phyloP scores from a whole-genome alignment of 2,797 vertebrate genomes.

The Chiloscyllium punctatum region DNA sequence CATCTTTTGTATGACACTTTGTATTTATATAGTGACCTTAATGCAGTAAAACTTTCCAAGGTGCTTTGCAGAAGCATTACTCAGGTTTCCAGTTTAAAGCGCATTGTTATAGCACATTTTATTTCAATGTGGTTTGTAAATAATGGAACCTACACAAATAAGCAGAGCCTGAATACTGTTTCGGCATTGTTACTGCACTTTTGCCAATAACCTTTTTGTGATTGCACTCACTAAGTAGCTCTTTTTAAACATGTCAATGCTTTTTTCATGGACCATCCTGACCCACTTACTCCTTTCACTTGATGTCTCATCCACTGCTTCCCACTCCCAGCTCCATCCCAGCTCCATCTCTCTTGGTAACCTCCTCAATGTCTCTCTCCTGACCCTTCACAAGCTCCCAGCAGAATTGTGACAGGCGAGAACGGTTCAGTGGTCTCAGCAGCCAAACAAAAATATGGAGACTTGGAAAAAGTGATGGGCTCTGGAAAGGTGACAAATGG shows the following conservation, averaged over 20 bases:
- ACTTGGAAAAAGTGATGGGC: too few relatives aligned
- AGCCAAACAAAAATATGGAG: too few relatives aligned
- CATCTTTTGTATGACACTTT: background rate
- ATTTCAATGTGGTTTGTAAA: background rate
- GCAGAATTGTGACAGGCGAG: too few relatives aligned
- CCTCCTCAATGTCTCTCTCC: too few relatives aligned
- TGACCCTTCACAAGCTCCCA: too few relatives aligned
- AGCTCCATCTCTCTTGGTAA: too few relatives aligned
- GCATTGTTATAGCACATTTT: background rate
- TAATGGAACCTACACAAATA: background rate
- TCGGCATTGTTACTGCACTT: background rate
- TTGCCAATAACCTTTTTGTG: background rate
- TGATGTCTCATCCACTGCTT: too few relatives aligned
- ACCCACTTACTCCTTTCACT: background rate
- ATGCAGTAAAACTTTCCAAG: background rate
- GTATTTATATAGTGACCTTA: background rate
- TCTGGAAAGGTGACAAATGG: too few relatives aligned
- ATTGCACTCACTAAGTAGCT: background rate
- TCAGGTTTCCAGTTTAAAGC: background rate
- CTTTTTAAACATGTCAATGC: too few relatives aligned
- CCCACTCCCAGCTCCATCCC: background rate
- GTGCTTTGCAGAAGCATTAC: background rate
- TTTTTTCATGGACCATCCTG: too few relatives aligned
- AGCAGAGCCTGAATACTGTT: background rate
- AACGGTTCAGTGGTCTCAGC: too few relatives aligned